Evolutionary conservation across 2,888 invertebrate species (phyloP), one percentile per base, ranked within the genome.

Genomic region (Ceramica pisi): DNA sequence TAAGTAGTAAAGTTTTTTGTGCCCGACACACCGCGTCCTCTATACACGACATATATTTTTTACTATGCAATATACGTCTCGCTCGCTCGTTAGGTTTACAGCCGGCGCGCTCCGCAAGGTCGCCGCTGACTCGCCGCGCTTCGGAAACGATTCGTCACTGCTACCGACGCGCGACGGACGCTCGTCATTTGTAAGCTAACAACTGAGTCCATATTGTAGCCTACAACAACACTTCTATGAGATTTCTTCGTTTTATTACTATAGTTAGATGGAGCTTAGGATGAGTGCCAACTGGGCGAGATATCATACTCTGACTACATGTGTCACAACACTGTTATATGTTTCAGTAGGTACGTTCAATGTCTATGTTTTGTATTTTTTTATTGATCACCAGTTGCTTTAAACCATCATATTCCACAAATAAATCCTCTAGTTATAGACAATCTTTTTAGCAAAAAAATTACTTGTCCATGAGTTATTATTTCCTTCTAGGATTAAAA

Each of bases 11-110:
- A 44, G 63, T 46, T 65, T 51, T 44, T 64, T 64, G 48, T 50
- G 16, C 12, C 38, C 23, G 16, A 41, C 38, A 51, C 12, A 12
- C 55, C 50, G 35, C 23, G 3, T 26, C 38, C 16, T n/a, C 35
- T 50, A 16, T 48, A 64, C 53, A 26, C n/a, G 23, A 71, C 59
- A 60, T 50, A 63, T 64, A 56, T 51, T 63, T 65, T 76, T 71
- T 71, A 76, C 55, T 67, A 67, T 67, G 71, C 55, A 31, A 50
- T 67, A 41, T 77, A 23, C 64, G 61, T 61, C 31, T 9, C 67
- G 31, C 31, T 9, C 67, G 31, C 61, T 61, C 64, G 64, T 75
- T 64, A 60, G 21, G 50, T 75, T 51, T 56, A 61, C 46, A 41
- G 38, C 12, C 14, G 26, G 26, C 21, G 26, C 21, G 60, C 50